phyloP scores from a whole-genome alignment of 2,797 vertebrate species.

The Pseudotriccus pelzelni region DNA sequence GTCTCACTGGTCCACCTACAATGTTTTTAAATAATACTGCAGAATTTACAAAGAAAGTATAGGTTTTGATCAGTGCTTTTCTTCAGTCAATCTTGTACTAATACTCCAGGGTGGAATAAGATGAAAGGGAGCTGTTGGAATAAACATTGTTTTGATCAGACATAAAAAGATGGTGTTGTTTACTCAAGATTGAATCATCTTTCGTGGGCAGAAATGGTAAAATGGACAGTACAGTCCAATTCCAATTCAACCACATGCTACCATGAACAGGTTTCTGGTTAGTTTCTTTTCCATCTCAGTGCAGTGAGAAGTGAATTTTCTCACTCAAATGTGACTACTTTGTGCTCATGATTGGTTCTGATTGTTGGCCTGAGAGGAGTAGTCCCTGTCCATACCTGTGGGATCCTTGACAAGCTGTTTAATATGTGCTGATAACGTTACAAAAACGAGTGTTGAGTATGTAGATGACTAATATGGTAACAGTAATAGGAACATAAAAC shows the following conservation, averaged over 20 bases:
- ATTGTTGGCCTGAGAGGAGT: background rate
- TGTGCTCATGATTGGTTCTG: background rate
- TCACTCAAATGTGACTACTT: background rate
- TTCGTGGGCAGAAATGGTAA: background rate
- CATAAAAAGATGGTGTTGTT: background rate
- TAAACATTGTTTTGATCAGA: background rate
- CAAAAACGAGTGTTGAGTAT: background rate
- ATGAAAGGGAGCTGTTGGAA: slow-evolving; percentile 13
- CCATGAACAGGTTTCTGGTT: background rate
- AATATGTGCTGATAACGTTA: background rate
- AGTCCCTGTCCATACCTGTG: background rate
- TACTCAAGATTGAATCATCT: background rate
- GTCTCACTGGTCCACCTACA: background rate
- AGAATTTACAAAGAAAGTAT: background rate
- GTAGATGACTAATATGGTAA: background rate
- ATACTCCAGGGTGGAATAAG: background rate
- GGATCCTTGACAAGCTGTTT: background rate
- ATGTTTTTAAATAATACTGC: background rate
- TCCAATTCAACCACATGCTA: background rate
- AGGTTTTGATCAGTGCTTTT: background rate
- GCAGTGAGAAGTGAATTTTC: background rate
- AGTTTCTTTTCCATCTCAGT: background rate
- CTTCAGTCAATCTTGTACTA: background rate
- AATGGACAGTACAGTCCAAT: background rate
- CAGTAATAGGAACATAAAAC: background rate